These are phyloP conservation scores for Rhinolophus ferrumequinum DNA, from an alignment of 2,113 vertebrate species.

Conservation along the genomic window DNA sequence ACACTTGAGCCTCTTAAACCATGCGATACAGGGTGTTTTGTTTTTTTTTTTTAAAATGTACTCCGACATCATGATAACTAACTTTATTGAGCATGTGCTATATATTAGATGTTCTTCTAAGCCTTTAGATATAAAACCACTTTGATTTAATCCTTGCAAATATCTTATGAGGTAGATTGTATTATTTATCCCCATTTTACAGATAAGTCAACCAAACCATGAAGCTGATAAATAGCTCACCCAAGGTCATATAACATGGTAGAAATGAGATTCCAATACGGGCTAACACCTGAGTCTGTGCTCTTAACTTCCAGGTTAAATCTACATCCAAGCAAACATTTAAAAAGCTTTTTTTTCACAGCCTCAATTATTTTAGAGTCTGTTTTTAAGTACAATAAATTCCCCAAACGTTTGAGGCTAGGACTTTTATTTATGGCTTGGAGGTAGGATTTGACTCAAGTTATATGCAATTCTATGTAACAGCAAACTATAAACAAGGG, in stretches of 20 bases:
- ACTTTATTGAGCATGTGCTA: neutral
- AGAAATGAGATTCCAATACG: neutral
- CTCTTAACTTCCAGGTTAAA: neutral
- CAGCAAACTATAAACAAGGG: neutral
- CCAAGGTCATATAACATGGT: neutral
- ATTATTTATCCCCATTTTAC: neutral
- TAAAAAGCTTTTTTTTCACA: neutral
- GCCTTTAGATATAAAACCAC: neutral
- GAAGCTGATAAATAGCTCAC: neutral
- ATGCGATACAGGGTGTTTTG: neutral
- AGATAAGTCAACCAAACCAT: neutral
- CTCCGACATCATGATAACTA: neutral
- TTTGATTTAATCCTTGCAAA: neutral
- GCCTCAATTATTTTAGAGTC: neutral
- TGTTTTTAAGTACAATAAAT: neutral
- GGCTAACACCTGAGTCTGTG: neutral
- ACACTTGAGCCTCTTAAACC: neutral
- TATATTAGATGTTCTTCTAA: neutral
- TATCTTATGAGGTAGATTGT: neutral
- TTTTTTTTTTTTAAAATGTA: neutral
- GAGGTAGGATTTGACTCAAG: neutral
- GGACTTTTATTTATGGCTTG: neutral
- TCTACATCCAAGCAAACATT: neutral
- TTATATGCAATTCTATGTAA: neutral
- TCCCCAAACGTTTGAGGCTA: neutral